These are phyloP conservation scores for Sycophaga agraensis DNA, from an alignment of 1,140 invertebrate species.

Conservation along the genomic window DNA sequence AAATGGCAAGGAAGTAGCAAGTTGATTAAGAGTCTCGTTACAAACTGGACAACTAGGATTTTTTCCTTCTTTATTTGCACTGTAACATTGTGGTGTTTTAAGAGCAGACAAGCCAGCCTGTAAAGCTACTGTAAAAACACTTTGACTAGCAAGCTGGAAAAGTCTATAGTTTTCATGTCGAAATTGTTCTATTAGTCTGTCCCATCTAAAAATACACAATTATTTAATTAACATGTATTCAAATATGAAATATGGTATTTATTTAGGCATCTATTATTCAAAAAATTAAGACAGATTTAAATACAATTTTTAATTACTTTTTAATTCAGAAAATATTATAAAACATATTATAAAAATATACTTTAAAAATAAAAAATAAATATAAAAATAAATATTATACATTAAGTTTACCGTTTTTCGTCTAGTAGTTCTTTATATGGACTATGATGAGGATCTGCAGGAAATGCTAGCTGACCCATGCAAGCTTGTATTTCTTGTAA, in stretches of 20 bases:
- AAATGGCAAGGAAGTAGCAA: constrained; percentile 86
- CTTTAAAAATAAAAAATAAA: background rate
- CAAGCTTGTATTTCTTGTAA: constrained; percentile 86
- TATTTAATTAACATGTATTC: no score
- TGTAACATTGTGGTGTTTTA: constrained; percentile 89
- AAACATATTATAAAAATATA: background rate
- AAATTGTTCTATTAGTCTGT: constrained; percentile 85
- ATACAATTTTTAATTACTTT: no score
- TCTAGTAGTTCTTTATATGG: constrained; percentile 72
- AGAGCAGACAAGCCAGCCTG: constrained; percentile 92
- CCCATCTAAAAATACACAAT: constrained; percentile 65
- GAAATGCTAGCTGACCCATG: constrained; percentile 94
- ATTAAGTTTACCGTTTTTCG: constrained; percentile 50
- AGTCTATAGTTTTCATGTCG: constrained; percentile 91
- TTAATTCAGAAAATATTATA: no score
- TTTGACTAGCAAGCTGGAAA: constrained; percentile 88
- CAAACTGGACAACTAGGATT: constrained; percentile 95
- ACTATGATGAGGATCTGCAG: constrained; percentile 73
- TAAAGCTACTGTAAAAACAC: constrained; percentile 87
- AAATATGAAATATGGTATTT: no score
- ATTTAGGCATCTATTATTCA: no score
- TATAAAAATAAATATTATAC: background rate
- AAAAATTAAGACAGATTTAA: no score
- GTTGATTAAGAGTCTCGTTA: constrained; percentile 80
- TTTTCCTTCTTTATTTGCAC: constrained; percentile 61